Conservation (phyloP, 1,140 invertebrate species). For the Drosophila pseudoobscura region DNA sequence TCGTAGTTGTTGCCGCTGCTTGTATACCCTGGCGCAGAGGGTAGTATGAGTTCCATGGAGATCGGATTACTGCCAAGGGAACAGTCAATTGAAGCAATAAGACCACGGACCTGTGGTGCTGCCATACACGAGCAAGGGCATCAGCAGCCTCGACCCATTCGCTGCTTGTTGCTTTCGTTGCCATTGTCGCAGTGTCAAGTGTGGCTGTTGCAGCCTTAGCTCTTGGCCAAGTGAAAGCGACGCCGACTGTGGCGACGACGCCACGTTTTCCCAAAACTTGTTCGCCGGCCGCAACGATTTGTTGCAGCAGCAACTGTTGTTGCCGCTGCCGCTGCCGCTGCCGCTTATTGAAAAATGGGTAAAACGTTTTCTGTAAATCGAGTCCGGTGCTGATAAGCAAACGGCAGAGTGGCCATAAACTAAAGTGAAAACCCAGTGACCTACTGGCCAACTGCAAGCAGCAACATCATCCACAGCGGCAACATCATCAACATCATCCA, state of each 20-base stretch:
- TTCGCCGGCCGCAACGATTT: conserved; percentile 42
- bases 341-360: conserved; percentile 75
- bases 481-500: not conserved
- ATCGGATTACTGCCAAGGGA: too few species aligned
- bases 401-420: conserved; percentile 60
- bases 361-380: conserved; percentile 71
- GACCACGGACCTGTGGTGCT: too few species aligned
- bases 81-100: too few species aligned
- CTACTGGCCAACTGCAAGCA: conserved; percentile 58
- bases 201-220: conserved; percentile 56
- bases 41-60: too few species aligned
- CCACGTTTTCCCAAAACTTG: conserved; percentile 44
- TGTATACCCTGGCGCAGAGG: too few species aligned
- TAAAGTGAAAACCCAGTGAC: conserved; percentile 80
- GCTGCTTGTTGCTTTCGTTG: conserved; percentile 21
- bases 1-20: conserved; percentile 11
- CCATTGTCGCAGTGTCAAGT: conserved; percentile 73
- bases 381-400: conserved; percentile 73
- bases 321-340: conserved; percentile 8
- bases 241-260: conserved; percentile 35
- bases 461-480: not conserved
- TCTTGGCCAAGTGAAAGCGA: conserved; percentile 65
- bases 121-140: too few species aligned
- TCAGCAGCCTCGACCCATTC: not conserved
- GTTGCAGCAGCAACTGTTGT: conserved; percentile 22